Evolutionary conservation across 2,888 invertebrate species (phyloP), one percentile per base, ranked within the genome.

Genomic region (Adelognathus sp.): DNA sequence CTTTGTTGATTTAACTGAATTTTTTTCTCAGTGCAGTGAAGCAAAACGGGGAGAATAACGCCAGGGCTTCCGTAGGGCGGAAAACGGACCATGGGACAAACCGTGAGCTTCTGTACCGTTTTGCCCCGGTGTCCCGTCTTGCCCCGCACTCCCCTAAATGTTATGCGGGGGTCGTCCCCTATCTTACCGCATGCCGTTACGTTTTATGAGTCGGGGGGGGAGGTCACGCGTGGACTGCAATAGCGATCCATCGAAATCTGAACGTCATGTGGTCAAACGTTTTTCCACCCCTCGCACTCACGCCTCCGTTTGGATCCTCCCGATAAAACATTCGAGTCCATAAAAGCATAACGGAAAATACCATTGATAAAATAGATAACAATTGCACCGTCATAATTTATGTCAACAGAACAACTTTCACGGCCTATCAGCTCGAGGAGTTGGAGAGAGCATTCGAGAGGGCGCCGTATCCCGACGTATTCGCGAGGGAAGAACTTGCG

Each of bases 401-500:
- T n/a, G n/a, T n/a, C n/a, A n/a, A 81, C 93, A 98, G 98, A 92
- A 98, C 98, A 1, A 98, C 98, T 4, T 98, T 98, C 89, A 98
- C 98, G 3, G 97, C 98, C 0, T 98, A 97, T 89, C 98, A 98
- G 90, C 92, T 98, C 79, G 98, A 98, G 89, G 98, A 98, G 88
- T 92, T 98, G 87, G 98, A 98, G 90, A 93, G 97, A 54, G 98
- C 98, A 0, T 98, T 98, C 89, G 98, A 98, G 90, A 94, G 98
- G 31, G 98, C 98, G 0, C 98, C 98, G 0, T 98, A 98, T 89
- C 98, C 98, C 0, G 98, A 98, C 91, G 98, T 98, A 0, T 98
- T 98, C 88, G 98, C 98, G 1, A 93, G 98, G 73, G 98, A 98
- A 91, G 98, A 98, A 90, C 92, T 98, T 70, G 98, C 98, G 61